Evolutionary conservation across 1,140 invertebrate genomes (phyloP).

Genomic region (Brachionus rotundiformis): DNA sequence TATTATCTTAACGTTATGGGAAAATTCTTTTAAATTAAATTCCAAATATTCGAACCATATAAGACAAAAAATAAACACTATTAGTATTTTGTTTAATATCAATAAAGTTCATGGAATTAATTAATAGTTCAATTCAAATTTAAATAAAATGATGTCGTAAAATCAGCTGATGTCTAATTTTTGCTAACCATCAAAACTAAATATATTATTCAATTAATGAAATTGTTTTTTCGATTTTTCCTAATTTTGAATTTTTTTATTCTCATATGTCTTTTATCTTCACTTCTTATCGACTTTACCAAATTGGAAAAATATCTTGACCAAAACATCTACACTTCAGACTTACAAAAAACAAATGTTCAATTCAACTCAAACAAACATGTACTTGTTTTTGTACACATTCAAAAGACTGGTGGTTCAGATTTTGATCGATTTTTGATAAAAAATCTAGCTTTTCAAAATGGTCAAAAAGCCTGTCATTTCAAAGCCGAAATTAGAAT

Average conservation of each 20-base stretch:
- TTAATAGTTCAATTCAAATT: no score
- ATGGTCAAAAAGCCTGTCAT: slow-evolving; percentile 65
- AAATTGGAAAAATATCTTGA: background rate
- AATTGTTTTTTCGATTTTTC: background rate
- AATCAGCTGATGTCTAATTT: no score
- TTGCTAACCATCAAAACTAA: no score
- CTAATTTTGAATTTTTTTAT: background rate
- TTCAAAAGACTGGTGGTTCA: slow-evolving; percentile 88
- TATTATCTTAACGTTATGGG: no score
- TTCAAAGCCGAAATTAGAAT: background rate
- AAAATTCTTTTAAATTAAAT: no score
- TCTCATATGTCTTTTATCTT: background rate
- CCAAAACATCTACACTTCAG: background rate
- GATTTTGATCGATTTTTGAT: slow-evolving; percentile 91
- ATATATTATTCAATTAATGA: no score
- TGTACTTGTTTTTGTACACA: slow-evolving; percentile 96
- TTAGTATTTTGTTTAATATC: no score
- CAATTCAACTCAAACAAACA: slow-evolving; percentile 67
- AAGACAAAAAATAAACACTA: no score
- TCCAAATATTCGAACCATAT: no score
- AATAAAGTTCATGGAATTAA: no score
- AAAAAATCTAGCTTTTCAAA: slow-evolving; percentile 82
- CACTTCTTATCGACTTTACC: background rate
- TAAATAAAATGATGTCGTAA: no score
- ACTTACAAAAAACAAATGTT: no score